Percentiles rank a stretch among this genome's conserved stretches.
phyloP scores from a whole-genome alignment of 2,888 invertebrate genomes.

The Congeria kusceri region DNA sequence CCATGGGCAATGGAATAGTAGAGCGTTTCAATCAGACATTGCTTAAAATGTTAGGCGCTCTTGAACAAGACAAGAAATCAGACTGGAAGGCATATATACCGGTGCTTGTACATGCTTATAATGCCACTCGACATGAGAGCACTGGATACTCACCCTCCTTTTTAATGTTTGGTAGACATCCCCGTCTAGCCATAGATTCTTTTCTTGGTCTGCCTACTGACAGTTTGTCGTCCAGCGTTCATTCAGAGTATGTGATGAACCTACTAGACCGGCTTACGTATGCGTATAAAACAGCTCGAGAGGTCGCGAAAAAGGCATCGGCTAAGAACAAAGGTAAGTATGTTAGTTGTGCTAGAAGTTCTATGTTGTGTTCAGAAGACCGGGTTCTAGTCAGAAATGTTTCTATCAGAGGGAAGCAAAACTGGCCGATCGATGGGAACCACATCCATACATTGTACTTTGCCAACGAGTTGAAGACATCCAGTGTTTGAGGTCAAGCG shows the following conservation, averaged over 20 bases:
- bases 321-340: background rate
- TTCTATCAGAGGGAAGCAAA: constrained; percentile 18
- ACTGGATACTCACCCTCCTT: constrained; percentile 27
- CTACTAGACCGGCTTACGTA: constrained; percentile 8
- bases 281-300: constrained; percentile 15
- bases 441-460: constrained; percentile 16
- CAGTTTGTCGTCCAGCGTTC: constrained; percentile 11
- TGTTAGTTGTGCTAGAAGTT: constrained; percentile 12
- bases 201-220: constrained; percentile 16
- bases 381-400: constrained; percentile 10
- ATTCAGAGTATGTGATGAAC: constrained; percentile 15
- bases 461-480: constrained; percentile 8
- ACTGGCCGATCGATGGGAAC: constrained; percentile 28
- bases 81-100: constrained; percentile 16
- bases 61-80: constrained; percentile 4
- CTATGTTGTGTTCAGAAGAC: constrained; percentile 10
- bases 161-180: constrained; percentile 27
- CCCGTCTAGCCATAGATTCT: constrained; percentile 15
- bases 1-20: constrained; percentile 15
- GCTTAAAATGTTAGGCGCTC: constrained; percentile 25
- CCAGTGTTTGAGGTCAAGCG: constrained; percentile 24
- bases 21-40: constrained; percentile 20
- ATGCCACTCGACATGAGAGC: constrained; percentile 21
- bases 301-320: background rate
- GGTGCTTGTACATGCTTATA: constrained; percentile 15